phyloP scores from a whole-genome alignment of 2,888 invertebrate genomes.

The Callinectes sapidus region DNA sequence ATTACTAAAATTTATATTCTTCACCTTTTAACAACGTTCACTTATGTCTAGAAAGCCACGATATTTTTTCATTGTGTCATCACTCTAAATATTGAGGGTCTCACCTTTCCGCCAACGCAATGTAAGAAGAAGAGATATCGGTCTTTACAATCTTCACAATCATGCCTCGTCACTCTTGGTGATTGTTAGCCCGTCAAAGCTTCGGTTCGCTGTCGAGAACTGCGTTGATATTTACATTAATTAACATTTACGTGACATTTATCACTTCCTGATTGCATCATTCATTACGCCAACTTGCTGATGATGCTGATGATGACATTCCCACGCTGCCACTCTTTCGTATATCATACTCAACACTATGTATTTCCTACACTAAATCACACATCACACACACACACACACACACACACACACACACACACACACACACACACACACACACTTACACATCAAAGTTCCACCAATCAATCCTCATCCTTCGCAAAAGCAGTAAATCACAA shows the following conservation, averaged over 20 bases:
- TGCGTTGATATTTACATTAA: neutral
- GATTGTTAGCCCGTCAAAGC: neutral
- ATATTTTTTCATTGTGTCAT: neutral
- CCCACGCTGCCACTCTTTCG: neutral
- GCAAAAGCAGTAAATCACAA: neutral
- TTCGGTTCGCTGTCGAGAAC: neutral
- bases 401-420: constrained; percentile 32
- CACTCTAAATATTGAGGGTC: neutral
- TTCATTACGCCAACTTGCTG: neutral
- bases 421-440: constrained; percentile 37
- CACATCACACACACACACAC: constrained; percentile 30
- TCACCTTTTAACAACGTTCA: too few species aligned
- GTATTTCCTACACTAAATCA: neutral
- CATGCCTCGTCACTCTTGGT: neutral
- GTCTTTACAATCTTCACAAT: neutral
- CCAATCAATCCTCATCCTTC: neutral
- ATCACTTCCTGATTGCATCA: neutral
- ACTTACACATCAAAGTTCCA: neutral
- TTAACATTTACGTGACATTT: neutral
- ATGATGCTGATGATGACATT: neutral
- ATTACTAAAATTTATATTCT: too few species aligned
- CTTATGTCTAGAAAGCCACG: too few species aligned
- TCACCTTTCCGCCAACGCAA: neutral
- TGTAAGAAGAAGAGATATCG: neutral
- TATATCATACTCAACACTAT: neutral